phyloP scores from a whole-genome alignment of 1,140 invertebrate genomes.

The Drosophila littoralis region DNA sequence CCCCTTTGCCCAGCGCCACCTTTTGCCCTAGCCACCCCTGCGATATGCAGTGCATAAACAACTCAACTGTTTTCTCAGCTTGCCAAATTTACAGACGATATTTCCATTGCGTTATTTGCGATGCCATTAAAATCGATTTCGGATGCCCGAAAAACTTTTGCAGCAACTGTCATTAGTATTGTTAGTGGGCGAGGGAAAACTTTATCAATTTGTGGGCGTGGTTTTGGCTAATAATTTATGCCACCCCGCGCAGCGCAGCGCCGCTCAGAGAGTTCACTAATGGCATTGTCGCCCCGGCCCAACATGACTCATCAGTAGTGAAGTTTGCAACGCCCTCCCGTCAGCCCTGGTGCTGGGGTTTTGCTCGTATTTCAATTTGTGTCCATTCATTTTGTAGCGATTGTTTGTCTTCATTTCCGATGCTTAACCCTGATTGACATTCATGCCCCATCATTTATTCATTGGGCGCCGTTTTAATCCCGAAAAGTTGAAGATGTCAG shows the following conservation, averaged over 20 bases:
- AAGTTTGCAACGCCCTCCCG: slow-evolving; percentile 18
- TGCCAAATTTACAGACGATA: slow-evolving; percentile 52
- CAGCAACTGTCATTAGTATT: slow-evolving; percentile 79
- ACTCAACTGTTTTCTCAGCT: slow-evolving; percentile 50
- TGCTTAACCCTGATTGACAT: slow-evolving; percentile 79
- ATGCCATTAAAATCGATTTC: slow-evolving; percentile 81
- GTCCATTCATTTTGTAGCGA: slow-evolving; percentile 43
- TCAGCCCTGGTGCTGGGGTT: slow-evolving; percentile 6
- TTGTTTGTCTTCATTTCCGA: slow-evolving; percentile 56
- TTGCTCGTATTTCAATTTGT: slow-evolving; percentile 37
- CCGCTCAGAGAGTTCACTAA: slow-evolving; percentile 37
- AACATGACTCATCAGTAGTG: slow-evolving; percentile 68
- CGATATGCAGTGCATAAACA: slow-evolving; percentile 58
- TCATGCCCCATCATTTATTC: slow-evolving; percentile 81
- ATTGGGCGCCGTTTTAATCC: slow-evolving; percentile 62
- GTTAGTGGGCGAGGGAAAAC: slow-evolving; percentile 61
- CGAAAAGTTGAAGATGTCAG: slow-evolving; percentile 26
- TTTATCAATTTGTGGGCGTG: slow-evolving; percentile 80
- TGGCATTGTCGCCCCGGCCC: slow-evolving; percentile 45
- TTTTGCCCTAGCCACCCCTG: slow-evolving; percentile 32
- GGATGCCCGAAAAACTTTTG: slow-evolving; percentile 60
- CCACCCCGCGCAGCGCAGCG: slow-evolving; percentile 20
- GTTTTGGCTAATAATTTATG: slow-evolving; percentile 70
- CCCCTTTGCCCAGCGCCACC: too few relatives aligned
- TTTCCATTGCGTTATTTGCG: slow-evolving; percentile 75